phyloP scores from a whole-genome alignment of 2,888 invertebrate genomes.

The Erebia aethiops region DNA sequence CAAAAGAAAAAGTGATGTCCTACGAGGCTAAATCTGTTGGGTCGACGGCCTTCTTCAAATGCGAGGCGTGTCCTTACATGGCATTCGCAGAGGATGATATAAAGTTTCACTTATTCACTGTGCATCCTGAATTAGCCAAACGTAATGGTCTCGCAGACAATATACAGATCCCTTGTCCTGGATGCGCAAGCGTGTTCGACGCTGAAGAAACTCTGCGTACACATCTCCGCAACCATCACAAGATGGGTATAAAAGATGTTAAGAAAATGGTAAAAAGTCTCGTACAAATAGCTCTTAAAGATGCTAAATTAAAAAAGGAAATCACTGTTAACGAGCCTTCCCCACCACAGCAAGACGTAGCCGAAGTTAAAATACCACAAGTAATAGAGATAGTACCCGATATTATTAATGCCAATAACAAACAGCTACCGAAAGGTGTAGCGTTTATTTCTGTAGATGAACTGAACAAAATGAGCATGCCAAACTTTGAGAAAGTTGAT shows the following conservation, averaged over 20 bases:
- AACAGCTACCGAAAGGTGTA: constrained; percentile 68
- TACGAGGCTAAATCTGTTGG: constrained; percentile 78
- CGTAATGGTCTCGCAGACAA: constrained; percentile 80
- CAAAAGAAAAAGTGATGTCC: constrained; percentile 73
- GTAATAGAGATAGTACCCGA: constrained; percentile 77
- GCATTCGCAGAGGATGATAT: constrained; percentile 80
- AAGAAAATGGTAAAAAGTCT: constrained; percentile 83
- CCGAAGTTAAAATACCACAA: constrained; percentile 71
- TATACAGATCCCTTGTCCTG: constrained; percentile 85
- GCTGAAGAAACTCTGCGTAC: constrained; percentile 84
- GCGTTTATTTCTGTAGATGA: constrained; percentile 76
- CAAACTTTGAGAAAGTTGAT: constrained; percentile 75
- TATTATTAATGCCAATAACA: constrained; percentile 54
- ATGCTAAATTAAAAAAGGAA: constrained; percentile 73
- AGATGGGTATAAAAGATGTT: constrained; percentile 84
- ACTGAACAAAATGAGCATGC: constrained; percentile 74
- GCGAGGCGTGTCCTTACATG: constrained; percentile 81
- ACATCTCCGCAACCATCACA: constrained; percentile 87
- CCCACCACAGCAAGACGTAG: constrained; percentile 48
- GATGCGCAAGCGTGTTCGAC: constrained; percentile 86
- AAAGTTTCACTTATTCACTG: constrained; percentile 77
- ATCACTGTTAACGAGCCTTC: constrained; percentile 47
- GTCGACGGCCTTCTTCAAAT: constrained; percentile 78
- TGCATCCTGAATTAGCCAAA: constrained; percentile 75
- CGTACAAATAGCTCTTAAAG: constrained; percentile 73